Percentiles rank a stretch among this genome's conserved stretches.
Conservation (phyloP, 2,888 invertebrate species). For the Limnephilus rhombicus region DNA sequence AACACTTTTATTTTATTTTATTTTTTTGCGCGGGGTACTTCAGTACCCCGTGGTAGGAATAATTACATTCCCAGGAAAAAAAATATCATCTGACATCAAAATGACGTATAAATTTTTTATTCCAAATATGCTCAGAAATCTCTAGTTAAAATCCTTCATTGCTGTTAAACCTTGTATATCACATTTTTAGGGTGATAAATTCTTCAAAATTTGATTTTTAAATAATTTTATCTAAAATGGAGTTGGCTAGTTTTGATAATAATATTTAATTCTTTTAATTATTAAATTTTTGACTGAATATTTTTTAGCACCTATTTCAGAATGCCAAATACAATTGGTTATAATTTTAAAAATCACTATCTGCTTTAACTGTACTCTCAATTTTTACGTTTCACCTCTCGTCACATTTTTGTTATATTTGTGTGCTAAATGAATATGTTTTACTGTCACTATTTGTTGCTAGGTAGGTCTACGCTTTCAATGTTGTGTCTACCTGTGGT, state of each 20-base stretch:
- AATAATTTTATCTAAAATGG: too few relatives aligned
- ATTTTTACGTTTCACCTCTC: neutral
- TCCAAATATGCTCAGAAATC: too few relatives aligned
- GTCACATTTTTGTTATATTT: neutral
- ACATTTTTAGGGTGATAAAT: too few relatives aligned
- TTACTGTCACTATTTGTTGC: conserved; percentile 8
- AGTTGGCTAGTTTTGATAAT: neutral
- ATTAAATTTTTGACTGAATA: neutral
- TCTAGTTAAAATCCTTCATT: too few relatives aligned
- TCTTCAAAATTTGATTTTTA: neutral
- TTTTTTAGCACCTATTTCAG: conserved; percentile 25
- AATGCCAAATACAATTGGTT: conserved; percentile 40
- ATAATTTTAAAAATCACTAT: neutral
- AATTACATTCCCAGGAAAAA: too few relatives aligned
- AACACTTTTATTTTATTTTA: too few relatives aligned
- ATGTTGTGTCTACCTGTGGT: conserved; percentile 28
- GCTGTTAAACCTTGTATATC: too few relatives aligned
- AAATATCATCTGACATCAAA: too few relatives aligned
- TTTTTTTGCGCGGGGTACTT: too few relatives aligned
- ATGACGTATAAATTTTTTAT: too few relatives aligned
- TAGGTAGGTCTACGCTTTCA: conserved; percentile 39
- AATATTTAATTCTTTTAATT: neutral
- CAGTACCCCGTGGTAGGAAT: too few relatives aligned
- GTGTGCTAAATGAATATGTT: conserved; percentile 29
- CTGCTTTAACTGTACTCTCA: conserved; percentile 5